Conservation (phyloP, 2,113 vertebrate species). For the Arenaria interpres region DNA sequence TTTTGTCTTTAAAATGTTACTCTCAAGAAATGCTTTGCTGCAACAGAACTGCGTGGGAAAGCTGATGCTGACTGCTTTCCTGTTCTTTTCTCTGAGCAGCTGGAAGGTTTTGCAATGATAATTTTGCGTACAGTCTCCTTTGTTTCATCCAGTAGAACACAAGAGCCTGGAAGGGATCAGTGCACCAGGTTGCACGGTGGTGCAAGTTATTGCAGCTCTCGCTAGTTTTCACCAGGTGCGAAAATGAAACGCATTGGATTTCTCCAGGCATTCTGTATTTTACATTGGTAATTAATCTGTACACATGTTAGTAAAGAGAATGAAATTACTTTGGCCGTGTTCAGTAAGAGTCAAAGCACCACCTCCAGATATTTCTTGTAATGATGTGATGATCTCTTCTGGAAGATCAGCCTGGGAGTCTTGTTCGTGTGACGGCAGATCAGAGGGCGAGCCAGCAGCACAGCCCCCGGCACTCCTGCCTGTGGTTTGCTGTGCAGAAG, state of each 20-base stretch:
- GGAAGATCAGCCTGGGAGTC: background rate
- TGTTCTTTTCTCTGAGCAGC: background rate
- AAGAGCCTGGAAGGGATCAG: background rate
- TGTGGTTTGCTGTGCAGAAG: background rate
- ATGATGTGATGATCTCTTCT: background rate
- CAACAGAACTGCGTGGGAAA: background rate
- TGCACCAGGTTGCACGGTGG: background rate
- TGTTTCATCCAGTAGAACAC: background rate
- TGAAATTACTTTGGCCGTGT: background rate
- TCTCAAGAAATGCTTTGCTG: background rate
- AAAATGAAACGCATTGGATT: background rate
- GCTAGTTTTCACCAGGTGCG: background rate
- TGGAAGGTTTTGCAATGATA: slow-evolving; percentile 36
- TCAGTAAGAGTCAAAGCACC: background rate
- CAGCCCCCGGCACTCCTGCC: rapidly evolving
- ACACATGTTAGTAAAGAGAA: slow-evolving; percentile 3
- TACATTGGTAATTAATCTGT: slow-evolving; percentile 46
- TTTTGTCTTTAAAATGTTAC: background rate
- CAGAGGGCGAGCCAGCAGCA: background rate
- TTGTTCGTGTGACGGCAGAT: background rate
- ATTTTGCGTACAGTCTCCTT: background rate
- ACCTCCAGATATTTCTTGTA: background rate
- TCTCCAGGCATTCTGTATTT: slow-evolving; percentile 43
- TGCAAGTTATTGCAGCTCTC: background rate
- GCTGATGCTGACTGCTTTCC: background rate